Evolutionary conservation across 1,140 invertebrate species (phyloP).

Genomic region (Eurytemora carolleeae): DNA sequence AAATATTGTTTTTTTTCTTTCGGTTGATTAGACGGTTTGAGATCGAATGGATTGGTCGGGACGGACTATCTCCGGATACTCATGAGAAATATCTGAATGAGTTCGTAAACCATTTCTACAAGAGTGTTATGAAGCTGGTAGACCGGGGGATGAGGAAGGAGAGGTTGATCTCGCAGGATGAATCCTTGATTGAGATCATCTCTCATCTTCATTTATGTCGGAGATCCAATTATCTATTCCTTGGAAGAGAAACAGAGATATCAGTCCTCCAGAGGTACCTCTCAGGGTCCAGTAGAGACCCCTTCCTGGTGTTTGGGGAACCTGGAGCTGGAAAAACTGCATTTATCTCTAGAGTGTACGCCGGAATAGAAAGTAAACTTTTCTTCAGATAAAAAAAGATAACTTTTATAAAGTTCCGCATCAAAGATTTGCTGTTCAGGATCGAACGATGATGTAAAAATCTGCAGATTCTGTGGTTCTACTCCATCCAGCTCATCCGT

Average conservation of each 20-base stretch:
- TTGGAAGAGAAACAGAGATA: neutral
- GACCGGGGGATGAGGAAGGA: slow-evolving; percentile 86
- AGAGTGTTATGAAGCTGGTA: slow-evolving; percentile 74
- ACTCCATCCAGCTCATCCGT: neutral
- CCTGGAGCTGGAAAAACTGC: neutral
- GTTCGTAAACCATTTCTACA: slow-evolving; percentile 87
- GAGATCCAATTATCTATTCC: neutral
- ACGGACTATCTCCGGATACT: slow-evolving; percentile 75
- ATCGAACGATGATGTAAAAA: neutral
- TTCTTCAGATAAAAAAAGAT: too few species aligned
- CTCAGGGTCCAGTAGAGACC: neutral
- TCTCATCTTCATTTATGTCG: slow-evolving; percentile 63
- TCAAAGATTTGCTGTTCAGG: too few species aligned
- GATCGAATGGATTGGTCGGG: slow-evolving; percentile 88
- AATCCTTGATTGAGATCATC: slow-evolving; percentile 83
- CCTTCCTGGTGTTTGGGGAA: neutral
- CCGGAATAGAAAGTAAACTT: neutral
- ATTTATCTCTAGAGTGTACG: neutral
- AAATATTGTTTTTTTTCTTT: too few species aligned
- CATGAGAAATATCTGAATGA: slow-evolving; percentile 84
- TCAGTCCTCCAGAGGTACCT: neutral
- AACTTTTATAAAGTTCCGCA: too few species aligned
- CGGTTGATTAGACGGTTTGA: slow-evolving; percentile 71
- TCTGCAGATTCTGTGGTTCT: neutral
- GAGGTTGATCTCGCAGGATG: slow-evolving; percentile 74